Conservation (phyloP, 2,888 invertebrate species). For the Lutraria lutraria region DNA sequence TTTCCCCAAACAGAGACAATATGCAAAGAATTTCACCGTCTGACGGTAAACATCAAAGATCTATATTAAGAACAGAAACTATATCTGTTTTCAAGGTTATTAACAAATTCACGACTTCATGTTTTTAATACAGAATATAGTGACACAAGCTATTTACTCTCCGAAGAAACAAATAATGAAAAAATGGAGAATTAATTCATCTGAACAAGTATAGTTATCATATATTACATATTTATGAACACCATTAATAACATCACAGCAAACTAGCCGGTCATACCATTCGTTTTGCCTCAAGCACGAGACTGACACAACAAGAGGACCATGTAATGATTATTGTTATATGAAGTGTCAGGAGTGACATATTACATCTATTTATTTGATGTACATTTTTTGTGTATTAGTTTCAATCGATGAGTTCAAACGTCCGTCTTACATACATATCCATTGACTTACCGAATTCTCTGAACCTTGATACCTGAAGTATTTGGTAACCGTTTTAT, state of each 20-base stretch:
- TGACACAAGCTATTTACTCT: background rate
- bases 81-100: background rate
- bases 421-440: no score
- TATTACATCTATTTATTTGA: background rate
- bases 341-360: slow-evolving; percentile 1
- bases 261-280: background rate
- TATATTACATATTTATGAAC: background rate
- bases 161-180: background rate
- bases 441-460: no score
- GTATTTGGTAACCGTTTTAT: no score
- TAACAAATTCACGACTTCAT: background rate
- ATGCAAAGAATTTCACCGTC: no score
- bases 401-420: no score
- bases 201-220: background rate
- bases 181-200: background rate
- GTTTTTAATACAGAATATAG: background rate
- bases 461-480: no score
- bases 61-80: background rate
- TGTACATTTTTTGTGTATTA: background rate
- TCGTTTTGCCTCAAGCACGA: background rate
- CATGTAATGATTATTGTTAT: background rate
- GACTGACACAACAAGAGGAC: background rate
- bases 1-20: no score
- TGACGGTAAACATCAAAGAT: no score
- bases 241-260: background rate